Base-by-base conservation (phyloP, 53 echinoderm and acorn worm genomes). In the Echinarachnius parma region DNA sequence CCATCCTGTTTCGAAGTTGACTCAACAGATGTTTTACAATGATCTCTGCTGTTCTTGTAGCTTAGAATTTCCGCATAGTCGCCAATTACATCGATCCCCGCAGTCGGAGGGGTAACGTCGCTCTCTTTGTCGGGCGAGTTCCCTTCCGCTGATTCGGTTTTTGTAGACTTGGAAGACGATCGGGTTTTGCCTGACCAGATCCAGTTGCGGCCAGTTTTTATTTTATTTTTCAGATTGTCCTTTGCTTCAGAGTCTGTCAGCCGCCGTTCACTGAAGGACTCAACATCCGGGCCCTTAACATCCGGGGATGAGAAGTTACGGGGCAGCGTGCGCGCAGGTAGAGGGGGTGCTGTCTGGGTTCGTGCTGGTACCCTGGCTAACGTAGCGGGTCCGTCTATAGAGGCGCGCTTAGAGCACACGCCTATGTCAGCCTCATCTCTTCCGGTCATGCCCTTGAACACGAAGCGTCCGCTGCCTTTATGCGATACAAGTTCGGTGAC, bases 311-410 rank as follows among this genome's bases (percentile, higher is more conserved):
- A 57, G 0, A n/a, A 4, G 16, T 26, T 42, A 11, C 74, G 37
- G 1, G 74, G 74, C 35, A 72, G 74, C 27, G 74, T 72, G 7
- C 74, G 56, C 5, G 57, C 74, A 56, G 74, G 74, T 3, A 72
- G 74, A 2, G 74, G 74, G 10, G 74, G 74, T 9, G 74, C 74
- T 26, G 39, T 36, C 20, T 24, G 55, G 35, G 26, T 55, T 28
- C 57, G 33, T 5, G 34, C 37, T 13, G 15, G 56, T 11, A 37
- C 74, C 34, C n/a, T 56, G 3, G 74, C 35, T 57, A 72, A 56
- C 10, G 74, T 56, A 1, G 74, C 57, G 1, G 74, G 36, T 11
- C 58, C 35, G 34, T 53, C 74, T 2, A 33, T 14, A 14, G 74
- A 25, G 9, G 35, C 11, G 19, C 19, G 39, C 11, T 24, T 50